Percentiles rank a stretch among this genome's conserved stretches.
Conservation (phyloP, 2,888 invertebrate species). For the Thelaira solivaga region DNA sequence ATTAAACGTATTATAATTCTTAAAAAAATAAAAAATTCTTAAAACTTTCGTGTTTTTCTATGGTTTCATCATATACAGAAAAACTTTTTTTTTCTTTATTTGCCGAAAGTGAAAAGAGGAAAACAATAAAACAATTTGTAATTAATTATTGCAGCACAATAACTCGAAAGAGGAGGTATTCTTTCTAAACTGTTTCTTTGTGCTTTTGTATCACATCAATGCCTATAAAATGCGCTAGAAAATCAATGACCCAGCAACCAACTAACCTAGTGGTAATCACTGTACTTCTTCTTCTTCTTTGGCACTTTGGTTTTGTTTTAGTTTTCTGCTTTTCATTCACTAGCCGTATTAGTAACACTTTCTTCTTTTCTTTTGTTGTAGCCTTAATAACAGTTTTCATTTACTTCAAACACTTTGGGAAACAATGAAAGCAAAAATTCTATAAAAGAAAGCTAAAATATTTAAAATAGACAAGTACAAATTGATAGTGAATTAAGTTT, state of each 20-base stretch:
- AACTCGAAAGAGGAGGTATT: constrained; percentile 40
- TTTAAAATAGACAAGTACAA: background rate
- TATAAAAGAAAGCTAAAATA: background rate
- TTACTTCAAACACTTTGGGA: background rate
- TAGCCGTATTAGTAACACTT: constrained; percentile 34
- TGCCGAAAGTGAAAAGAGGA: no score
- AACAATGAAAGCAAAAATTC: background rate
- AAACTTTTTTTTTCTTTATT: no score
- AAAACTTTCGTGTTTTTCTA: no score
- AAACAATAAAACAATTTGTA: no score
- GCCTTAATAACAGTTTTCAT: background rate
- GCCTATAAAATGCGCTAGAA: background rate
- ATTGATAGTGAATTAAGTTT: constrained; percentile 22
- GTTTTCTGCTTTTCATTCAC: no score
- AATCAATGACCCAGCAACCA: constrained; percentile 47
- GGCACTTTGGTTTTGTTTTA: constrained; percentile 17
- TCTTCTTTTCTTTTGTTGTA: constrained; percentile 1
- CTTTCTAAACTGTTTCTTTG: constrained; percentile 1
- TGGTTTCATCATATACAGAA: no score
- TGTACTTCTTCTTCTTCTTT: background rate
- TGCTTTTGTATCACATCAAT: constrained; percentile 12
- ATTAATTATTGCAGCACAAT: no score
- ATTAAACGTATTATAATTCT: no score
- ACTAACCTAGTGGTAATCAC: constrained; percentile 42
- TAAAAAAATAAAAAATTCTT: no score